Conservation (phyloP, 2,797 vertebrate species). For the Cirrhinus molitorella region DNA sequence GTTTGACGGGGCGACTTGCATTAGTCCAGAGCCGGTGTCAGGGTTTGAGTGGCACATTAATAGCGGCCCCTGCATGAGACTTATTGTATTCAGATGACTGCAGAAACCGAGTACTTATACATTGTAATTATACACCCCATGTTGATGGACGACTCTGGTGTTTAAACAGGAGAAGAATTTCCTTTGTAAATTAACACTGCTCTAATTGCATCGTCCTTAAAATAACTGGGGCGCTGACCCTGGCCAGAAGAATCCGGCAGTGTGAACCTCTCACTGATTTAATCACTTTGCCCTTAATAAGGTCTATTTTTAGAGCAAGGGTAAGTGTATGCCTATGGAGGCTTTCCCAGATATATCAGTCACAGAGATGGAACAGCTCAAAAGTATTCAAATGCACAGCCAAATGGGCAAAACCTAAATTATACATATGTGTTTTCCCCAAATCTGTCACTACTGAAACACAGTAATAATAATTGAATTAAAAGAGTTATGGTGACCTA, state of each 20-base stretch:
- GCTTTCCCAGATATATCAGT: conserved; percentile 39
- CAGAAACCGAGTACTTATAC: conserved; percentile 38
- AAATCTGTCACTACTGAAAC: no score
- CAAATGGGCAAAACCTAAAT: conserved; percentile 16
- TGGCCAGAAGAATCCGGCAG: conserved; percentile 44
- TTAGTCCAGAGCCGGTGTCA: conserved; percentile 30
- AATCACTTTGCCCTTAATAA: conserved; percentile 61
- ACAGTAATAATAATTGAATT: no score
- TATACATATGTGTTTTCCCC: no score
- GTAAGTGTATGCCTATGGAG: conserved; percentile 32
- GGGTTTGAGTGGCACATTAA: conserved; percentile 55
- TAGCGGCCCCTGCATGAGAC: conserved; percentile 26
- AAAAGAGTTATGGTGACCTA: no score
- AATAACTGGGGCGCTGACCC: conserved; percentile 59
- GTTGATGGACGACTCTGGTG: conserved; percentile 44
- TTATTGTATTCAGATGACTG: conserved; percentile 51
- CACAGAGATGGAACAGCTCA: not conserved
- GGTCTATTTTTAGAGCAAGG: conserved; percentile 59
- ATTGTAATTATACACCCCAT: conserved; percentile 56
- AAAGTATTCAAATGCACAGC: conserved; percentile 12
- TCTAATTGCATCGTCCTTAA: conserved; percentile 60
- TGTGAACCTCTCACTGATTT: conserved; percentile 52
- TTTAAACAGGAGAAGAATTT: conserved; percentile 58
- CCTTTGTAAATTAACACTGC: conserved; percentile 57
- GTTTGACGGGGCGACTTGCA: conserved; percentile 62